A percentile compares a stretch with the other conserved stretches of the same genome.
Evolutionary conservation across 23 tunicate genomes (phyloP).

Genomic region (Styela plicata): DNA sequence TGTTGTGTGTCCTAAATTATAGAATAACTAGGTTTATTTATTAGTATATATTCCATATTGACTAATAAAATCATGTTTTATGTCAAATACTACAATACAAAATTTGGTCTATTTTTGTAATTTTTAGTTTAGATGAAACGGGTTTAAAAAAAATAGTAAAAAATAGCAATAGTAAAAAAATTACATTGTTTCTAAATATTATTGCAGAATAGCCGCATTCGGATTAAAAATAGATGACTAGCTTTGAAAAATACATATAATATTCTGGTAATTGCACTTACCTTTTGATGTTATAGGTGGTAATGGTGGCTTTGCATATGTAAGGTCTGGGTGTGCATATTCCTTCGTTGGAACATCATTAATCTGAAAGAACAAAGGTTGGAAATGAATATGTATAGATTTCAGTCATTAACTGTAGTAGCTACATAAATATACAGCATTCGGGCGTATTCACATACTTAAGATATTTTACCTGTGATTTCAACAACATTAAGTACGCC

Average conservation of each 20-base stretch:
- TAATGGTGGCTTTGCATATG: constrained; percentile 52
- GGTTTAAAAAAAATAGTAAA: not conserved
- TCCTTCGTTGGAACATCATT: too few relatives aligned
- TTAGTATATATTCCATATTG: not conserved
- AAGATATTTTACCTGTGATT: too few relatives aligned
- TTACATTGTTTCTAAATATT: not conserved
- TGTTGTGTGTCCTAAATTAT: not conserved
- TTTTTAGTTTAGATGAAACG: not conserved
- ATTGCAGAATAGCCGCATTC: not conserved
- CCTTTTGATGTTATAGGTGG: constrained; percentile 74
- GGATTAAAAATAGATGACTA: not conserved
- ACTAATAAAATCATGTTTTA: too few relatives aligned
- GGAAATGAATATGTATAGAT: too few relatives aligned
- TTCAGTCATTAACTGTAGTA: too few relatives aligned
- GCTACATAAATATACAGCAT: too few relatives aligned
- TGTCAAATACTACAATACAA: too few relatives aligned
- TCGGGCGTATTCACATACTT: too few relatives aligned
- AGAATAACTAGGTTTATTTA: not conserved
- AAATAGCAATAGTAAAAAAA: not conserved
- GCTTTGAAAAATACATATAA: not conserved
- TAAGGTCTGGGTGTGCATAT: too few relatives aligned
- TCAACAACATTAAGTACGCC: too few relatives aligned
- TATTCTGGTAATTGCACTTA: not conserved
- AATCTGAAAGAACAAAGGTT: too few relatives aligned
- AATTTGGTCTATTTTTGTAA: too few relatives aligned